phyloP scores from a whole-genome alignment of 2,113 vertebrate genomes.

The Bos javanicus region DNA sequence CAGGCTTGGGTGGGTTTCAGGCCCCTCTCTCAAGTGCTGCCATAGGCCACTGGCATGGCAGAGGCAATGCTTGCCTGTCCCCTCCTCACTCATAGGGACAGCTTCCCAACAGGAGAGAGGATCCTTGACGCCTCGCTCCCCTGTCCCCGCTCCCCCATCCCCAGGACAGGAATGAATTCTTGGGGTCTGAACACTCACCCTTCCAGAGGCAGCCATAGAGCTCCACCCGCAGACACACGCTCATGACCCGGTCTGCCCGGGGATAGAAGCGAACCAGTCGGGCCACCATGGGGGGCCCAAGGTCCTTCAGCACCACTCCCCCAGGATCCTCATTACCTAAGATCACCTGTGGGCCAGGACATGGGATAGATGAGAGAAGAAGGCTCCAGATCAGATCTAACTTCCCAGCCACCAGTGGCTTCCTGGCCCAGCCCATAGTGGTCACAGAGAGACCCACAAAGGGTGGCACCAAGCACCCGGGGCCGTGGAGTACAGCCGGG shows the following conservation, averaged over 20 bases:
- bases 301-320: constrained; percentile 93
- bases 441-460: neutral
- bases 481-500: neutral
- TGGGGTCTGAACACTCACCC: constrained; percentile 77
- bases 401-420: neutral
- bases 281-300: constrained; percentile 90
- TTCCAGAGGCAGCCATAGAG: constrained; percentile 95
- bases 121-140: neutral
- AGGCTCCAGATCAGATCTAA: neutral
- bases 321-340: constrained; percentile 93
- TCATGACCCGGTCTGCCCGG: constrained; percentile 93
- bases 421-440: neutral
- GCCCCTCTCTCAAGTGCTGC: neutral
- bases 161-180: neutral
- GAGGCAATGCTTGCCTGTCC: neutral
- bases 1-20: neutral
- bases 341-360: constrained; percentile 84
- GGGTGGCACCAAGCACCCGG: fast-evolving
- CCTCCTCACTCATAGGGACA: neutral
- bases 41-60: neutral
- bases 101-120: neutral
- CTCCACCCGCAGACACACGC: constrained; percentile 94
- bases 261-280: constrained; percentile 92
- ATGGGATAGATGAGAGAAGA: too few species aligned
- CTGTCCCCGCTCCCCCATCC: neutral